Percentiles rank a stretch among this genome's conserved stretches.
Conservation (phyloP, 2,888 invertebrate genomes). For the Pocota personata region DNA sequence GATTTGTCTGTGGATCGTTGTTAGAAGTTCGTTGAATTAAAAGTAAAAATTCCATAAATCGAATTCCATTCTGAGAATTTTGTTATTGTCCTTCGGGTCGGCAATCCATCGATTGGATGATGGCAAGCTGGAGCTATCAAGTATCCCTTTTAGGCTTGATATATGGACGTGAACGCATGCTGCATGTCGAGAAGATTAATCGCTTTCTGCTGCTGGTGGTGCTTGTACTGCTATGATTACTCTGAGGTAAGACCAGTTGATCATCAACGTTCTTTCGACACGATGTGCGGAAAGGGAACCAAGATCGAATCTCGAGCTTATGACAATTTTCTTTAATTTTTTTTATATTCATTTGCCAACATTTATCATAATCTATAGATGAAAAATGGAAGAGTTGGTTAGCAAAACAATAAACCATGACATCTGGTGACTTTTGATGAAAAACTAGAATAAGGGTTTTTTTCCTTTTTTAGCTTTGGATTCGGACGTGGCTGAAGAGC, state of each 20-base stretch:
- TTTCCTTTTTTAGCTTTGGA: neutral
- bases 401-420: slow-evolving; percentile 13
- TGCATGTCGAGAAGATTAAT: slow-evolving; percentile 71
- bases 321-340: slow-evolving; percentile 11
- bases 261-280: slow-evolving; percentile 34
- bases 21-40: slow-evolving; percentile 71
- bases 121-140: slow-evolving; percentile 56
- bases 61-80: slow-evolving; percentile 70
- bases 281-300: slow-evolving; percentile 26
- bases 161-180: slow-evolving; percentile 71
- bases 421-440: slow-evolving; percentile 36
- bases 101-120: slow-evolving; percentile 36
- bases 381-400: neutral
- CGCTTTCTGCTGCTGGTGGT: slow-evolving; percentile 44
- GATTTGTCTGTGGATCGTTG: slow-evolving; percentile 52
- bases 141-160: slow-evolving; percentile 67
- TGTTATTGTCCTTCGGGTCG: slow-evolving; percentile 41
- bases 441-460: slow-evolving; percentile 6
- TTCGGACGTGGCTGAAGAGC: neutral
- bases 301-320: slow-evolving; percentile 20
- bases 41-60: slow-evolving; percentile 71
- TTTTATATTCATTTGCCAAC: neutral
- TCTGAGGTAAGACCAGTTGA: slow-evolving; percentile 1
- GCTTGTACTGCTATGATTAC: slow-evolving; percentile 17
- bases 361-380: slow-evolving; percentile 14